phyloP scores from a whole-genome alignment of 2,888 invertebrate species.

The Abscondita cerata region DNA sequence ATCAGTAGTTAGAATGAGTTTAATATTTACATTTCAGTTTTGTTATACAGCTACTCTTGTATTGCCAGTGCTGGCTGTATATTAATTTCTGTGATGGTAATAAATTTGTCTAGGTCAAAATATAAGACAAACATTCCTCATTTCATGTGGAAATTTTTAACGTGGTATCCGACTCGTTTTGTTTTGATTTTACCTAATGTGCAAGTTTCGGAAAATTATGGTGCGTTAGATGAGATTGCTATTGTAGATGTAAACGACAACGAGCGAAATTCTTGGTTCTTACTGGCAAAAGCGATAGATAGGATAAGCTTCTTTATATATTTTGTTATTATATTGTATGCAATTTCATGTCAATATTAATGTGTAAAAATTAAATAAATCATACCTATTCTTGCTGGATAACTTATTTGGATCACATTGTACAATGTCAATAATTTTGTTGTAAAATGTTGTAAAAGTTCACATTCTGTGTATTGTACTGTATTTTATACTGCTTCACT shows the following conservation, averaged over 20 bases:
- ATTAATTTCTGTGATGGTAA: constrained; percentile 48
- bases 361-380: constrained; percentile 9
- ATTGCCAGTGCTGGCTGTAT: constrained; percentile 46
- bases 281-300: constrained; percentile 51
- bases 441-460: no score
- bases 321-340: constrained; percentile 41
- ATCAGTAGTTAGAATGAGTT: neutral
- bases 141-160: constrained; percentile 46
- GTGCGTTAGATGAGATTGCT: constrained; percentile 39
- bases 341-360: constrained; percentile 30
- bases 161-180: constrained; percentile 43
- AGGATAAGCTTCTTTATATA: constrained; percentile 49
- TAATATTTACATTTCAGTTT: constrained; percentile 47
- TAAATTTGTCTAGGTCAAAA: constrained; percentile 50
- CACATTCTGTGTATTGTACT: no score
- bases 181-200: constrained; percentile 49
- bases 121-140: constrained; percentile 46
- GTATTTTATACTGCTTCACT: no score
- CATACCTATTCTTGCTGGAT: no score
- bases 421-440: no score
- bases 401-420: no score
- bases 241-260: constrained; percentile 38
- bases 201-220: constrained; percentile 50
- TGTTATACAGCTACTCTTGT: constrained; percentile 49
- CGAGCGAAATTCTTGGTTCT: constrained; percentile 50